phyloP scores from a whole-genome alignment of 2,113 vertebrate species.

The Elachura formosa region DNA sequence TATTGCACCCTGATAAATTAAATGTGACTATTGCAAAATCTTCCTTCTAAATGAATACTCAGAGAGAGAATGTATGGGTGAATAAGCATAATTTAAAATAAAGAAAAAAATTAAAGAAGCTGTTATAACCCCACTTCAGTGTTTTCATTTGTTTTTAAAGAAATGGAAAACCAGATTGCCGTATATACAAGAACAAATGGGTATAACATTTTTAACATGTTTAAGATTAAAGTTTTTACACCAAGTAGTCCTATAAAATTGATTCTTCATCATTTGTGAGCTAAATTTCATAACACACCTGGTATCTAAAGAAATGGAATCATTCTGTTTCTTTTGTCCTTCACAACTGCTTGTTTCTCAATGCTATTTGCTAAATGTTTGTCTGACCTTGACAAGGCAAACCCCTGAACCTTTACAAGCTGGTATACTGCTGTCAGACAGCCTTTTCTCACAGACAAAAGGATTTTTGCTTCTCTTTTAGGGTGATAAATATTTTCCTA shows the following conservation, averaged over 20 bases:
- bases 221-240: background rate
- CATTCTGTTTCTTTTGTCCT: background rate
- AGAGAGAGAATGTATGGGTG: slow-evolving; percentile 68
- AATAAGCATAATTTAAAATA: slow-evolving; percentile 78
- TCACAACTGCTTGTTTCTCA: background rate
- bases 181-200: background rate
- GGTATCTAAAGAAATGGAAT: background rate
- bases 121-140: slow-evolving; percentile 38
- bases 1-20: slow-evolving; percentile 90
- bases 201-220: background rate
- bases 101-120: slow-evolving; percentile 60
- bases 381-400: background rate
- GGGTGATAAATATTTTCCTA: background rate
- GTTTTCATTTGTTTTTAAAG: slow-evolving; percentile 52
- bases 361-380: background rate
- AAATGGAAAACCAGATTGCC: slow-evolving; percentile 3
- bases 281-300: background rate
- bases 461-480: background rate
- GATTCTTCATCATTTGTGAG: background rate
- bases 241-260: background rate
- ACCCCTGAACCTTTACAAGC: background rate
- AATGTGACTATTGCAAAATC: slow-evolving; percentile 82
- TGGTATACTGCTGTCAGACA: background rate
- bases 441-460: background rate
- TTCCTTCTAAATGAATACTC: slow-evolving; percentile 76